Evolutionary conservation across 2,888 invertebrate genomes (phyloP), one percentile per base, ranked within the genome.

Genomic region (Nemoura dubitans): DNA sequence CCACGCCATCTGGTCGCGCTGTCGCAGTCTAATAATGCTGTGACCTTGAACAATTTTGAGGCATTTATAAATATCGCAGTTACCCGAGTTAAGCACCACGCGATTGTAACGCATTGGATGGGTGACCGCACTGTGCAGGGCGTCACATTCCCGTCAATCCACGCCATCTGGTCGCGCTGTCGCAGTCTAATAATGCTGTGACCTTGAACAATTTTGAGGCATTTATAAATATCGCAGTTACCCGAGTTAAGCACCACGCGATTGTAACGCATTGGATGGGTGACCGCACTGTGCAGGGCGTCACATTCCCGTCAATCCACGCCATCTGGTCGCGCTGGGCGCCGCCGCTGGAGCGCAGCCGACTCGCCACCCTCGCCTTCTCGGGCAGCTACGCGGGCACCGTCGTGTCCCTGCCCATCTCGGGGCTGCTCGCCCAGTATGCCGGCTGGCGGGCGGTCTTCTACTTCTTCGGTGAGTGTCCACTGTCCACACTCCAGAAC

Each of bases 351-450:
- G 97, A 97, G 90, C 93, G 97, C 83, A 96, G 96, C 7, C 93
- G 96, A 0, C 93, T 97, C 86, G 96, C 96, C 0, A 96, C 97
- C 0, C 94, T 97, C 88, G 96, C 96, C 0, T 97, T 97, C 92
- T 96, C 97, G 84, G 97, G 97, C 43, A 96, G 96, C 90, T 97
- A 97, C 91, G 95, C 96, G 0, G 97, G 97, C 28, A 97, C 97
- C 0, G 97, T 97, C 0, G 93, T 97, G 7, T 94, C 97, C 0
- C 95, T 97, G 95, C 96, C 96, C 0, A 91, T 96, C 0, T 95
- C 96, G 87, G 97, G 97, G 0, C 90, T 96, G 36, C 92, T 97
- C 85, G 95, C 96, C 0, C 93, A 94, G 25, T 92, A 94, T 59
- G 93, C 95, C 5, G 96, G 96, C 76, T 97, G 96, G 97, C 94